Evolutionary conservation across 2,113 vertebrate species (phyloP), one percentile per base, ranked within the genome.

Genomic region (Pithys albifrons): DNA sequence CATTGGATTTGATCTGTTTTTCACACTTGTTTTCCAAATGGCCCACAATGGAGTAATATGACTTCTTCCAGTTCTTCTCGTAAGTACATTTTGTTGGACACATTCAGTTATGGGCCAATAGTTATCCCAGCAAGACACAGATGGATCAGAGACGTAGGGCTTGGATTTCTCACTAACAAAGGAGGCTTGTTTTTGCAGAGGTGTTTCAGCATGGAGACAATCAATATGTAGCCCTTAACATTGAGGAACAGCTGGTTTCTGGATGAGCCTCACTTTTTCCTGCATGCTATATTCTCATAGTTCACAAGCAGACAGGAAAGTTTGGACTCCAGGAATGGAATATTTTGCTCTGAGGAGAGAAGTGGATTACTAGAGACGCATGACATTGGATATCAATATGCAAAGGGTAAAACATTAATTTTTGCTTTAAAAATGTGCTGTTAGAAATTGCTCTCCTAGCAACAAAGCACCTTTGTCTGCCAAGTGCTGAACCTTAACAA

Each of bases 321-420:
- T 71, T 94, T 97, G 95, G 96, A 97, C 75, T 85, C 67, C 8
- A 13, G 19, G 33, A 94, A 24, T 78, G 95, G 93, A 96, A 95
- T 76, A 91, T 94, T 93, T 97, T 94, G 87, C 85, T 90, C 77
- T 16, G 9, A 93, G 70, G 59, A 87, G 16, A 93, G 41, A 91
- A 94, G 74, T 61, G 65, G 62, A 67, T 93, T 96, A 92, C 79
- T 87, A 43, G 70, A 96, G 88, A 86, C 61, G 45, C 18, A 88
- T 43, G 78, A 97, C 85, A 89, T 27, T 67, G 86, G 85, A 95
- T 89, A 18, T 7, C 91, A 95, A 95, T n/a, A 79, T 33, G 35
- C 0, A 0, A 87, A 89, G 72, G 41, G 41, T 91, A 91, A 84
- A 84, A 62, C 23, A 70, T 64, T 88, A 88, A 84, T 93, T 96